phyloP scores from a whole-genome alignment of 1,140 invertebrate genomes.

The Agrypnia vestita region DNA sequence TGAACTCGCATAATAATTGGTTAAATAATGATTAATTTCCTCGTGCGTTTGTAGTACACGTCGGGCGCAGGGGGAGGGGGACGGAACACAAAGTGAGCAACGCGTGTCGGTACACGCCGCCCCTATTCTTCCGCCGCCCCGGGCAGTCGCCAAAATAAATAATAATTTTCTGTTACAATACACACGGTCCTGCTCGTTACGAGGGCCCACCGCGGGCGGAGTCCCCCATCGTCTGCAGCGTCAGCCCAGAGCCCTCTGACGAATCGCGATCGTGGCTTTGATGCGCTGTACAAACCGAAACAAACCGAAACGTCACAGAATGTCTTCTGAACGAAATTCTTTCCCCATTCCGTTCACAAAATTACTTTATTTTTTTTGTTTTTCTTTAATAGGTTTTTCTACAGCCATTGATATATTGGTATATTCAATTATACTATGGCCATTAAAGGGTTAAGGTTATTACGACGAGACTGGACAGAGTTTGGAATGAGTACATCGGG shows the following conservation, averaged over 20 bases:
- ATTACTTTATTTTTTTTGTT: too few relatives aligned
- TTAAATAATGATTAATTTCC: slow-evolving; percentile 25
- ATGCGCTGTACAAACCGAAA: too few relatives aligned
- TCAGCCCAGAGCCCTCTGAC: neutral
- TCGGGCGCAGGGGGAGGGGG: neutral
- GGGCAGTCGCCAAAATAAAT: slow-evolving; percentile 31
- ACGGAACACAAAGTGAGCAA: neutral
- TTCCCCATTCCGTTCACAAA: too few relatives aligned
- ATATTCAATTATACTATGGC: too few relatives aligned
- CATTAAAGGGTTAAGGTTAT: too few relatives aligned
- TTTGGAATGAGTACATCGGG: too few relatives aligned
- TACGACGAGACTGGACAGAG: too few relatives aligned
- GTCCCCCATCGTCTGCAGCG: neutral
- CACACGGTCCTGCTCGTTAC: neutral
- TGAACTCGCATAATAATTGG: slow-evolving; percentile 4
- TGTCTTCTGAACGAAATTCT: too few relatives aligned
- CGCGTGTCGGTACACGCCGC: slow-evolving; percentile 16
- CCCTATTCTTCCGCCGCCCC: neutral
- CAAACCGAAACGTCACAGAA: too few relatives aligned
- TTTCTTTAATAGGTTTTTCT: too few relatives aligned
- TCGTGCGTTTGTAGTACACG: neutral
- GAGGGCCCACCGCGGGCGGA: neutral
- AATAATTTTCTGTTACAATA: slow-evolving; percentile 39
- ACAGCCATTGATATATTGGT: too few relatives aligned
- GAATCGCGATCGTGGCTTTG: neutral